phyloP scores from a whole-genome alignment of 2,797 vertebrate species.

The Liasis olivaceus region DNA sequence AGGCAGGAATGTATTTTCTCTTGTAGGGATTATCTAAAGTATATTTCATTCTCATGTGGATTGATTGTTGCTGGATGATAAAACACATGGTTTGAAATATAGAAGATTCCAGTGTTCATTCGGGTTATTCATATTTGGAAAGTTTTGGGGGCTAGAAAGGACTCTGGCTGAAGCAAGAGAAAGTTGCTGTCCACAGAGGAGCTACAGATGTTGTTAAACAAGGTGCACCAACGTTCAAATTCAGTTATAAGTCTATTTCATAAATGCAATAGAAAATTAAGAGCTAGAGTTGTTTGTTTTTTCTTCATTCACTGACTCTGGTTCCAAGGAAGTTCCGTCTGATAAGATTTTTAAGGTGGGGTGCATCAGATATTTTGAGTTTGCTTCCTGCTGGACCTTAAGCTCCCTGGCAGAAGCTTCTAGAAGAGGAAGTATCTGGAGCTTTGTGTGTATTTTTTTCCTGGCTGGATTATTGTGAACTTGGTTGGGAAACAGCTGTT shows the following conservation, averaged over 20 bases:
- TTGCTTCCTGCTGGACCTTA: neutral
- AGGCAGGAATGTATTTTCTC: neutral
- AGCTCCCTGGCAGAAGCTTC: constrained; percentile 12
- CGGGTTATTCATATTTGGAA: neutral
- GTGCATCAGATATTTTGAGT: neutral
- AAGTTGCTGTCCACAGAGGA: neutral
- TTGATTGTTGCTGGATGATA: neutral
- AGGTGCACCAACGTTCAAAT: neutral
- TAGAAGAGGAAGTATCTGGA: constrained; percentile 23
- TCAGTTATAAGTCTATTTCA: neutral
- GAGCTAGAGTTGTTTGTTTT: neutral
- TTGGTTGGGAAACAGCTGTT: constrained; percentile 1
- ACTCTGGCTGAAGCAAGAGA: neutral
- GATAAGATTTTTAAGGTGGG: neutral
- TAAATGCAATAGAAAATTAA: neutral
- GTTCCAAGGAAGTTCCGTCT: neutral
- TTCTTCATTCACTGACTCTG: neutral
- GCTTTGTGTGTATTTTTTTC: neutral
- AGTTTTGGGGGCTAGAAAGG: neutral
- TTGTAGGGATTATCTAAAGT: neutral
- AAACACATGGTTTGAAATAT: neutral
- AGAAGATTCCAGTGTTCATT: neutral
- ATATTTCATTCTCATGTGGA: neutral
- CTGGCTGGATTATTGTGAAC: neutral
- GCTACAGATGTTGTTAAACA: too few species aligned